These are phyloP conservation scores for Gymnoscopelus microlampas DNA, from an alignment of 2,797 vertebrate species.

Conservation along the genomic window DNA sequence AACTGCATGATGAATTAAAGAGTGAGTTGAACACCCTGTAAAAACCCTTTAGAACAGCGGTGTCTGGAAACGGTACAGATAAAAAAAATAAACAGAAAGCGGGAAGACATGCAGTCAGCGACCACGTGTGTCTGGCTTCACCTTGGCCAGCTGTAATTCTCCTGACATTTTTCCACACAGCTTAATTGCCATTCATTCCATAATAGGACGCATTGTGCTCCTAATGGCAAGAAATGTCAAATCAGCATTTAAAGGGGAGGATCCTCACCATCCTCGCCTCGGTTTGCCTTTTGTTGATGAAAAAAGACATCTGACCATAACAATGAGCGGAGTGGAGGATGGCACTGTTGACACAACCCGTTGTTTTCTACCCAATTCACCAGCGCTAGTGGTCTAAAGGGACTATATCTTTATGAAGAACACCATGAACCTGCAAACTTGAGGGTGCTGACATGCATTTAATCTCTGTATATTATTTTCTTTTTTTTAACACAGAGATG, in stretches of 20 bases:
- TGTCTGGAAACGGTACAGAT: too few relatives aligned
- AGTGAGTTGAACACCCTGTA: too few relatives aligned
- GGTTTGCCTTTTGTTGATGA: constrained; percentile 74
- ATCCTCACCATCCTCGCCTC: constrained; percentile 53
- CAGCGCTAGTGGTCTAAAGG: constrained; percentile 41
- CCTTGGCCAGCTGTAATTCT: constrained; percentile 67
- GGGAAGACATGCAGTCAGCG: constrained; percentile 1
- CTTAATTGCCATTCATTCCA: constrained; percentile 78
- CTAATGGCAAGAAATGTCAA: constrained; percentile 82
- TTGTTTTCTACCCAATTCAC: constrained; percentile 64
- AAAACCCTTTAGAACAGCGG: too few relatives aligned
- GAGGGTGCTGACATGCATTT: constrained; percentile 63
- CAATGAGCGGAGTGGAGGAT: constrained; percentile 23
- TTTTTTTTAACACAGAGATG: too few relatives aligned
- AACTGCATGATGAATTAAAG: too few relatives aligned
- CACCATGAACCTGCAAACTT: constrained; percentile 58
- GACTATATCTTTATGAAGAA: constrained; percentile 11
- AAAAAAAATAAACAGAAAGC: too few relatives aligned
- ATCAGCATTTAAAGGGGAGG: constrained; percentile 73
- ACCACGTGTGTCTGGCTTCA: constrained; percentile 54
- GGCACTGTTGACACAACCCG: constrained; percentile 54
- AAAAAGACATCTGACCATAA: constrained; percentile 57
- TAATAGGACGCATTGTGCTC: constrained; percentile 76
- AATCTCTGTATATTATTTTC: too few relatives aligned
- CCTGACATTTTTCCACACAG: constrained; percentile 76